A percentile compares a stretch with the other conserved stretches of the same genome.
These are phyloP conservation scores for Phocoena sinus DNA, from an alignment of 2,113 vertebrate genomes.

Conservation along the genomic window DNA sequence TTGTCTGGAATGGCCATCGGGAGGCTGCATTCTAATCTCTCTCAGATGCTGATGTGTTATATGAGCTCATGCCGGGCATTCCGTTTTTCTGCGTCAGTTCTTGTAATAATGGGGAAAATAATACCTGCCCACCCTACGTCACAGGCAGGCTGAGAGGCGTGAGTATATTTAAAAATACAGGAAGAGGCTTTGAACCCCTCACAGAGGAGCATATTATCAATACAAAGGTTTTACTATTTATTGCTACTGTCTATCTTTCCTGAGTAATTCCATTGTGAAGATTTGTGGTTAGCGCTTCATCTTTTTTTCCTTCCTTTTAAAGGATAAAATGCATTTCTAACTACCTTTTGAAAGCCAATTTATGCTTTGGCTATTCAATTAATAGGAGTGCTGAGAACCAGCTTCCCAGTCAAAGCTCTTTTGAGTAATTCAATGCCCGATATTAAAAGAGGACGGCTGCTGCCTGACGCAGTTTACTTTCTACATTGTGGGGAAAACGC, in stretches of 20 bases:
- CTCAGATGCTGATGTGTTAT: not conserved
- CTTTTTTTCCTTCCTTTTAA: conserved; percentile 38
- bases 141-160: not conserved
- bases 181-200: conserved; percentile 1
- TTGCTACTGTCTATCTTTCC: conserved; percentile 23
- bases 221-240: conserved; percentile 42
- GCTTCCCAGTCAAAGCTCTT: conserved; percentile 53
- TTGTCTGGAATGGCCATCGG: not conserved
- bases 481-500: not conserved
- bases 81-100: not conserved
- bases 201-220: not conserved
- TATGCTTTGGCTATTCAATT: conserved; percentile 68
- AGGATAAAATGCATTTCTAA: conserved; percentile 75
- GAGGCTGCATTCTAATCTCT: not conserved
- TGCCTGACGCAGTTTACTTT: not conserved
- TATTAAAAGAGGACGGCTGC: conserved; percentile 34
- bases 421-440: conserved; percentile 55
- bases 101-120: conserved; percentile 16
- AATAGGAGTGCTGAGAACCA: conserved; percentile 61
- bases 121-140: not conserved
- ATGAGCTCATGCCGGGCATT: not conserved
- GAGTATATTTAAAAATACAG: conserved; percentile 13
- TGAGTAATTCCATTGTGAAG: conserved; percentile 41
- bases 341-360: conserved; percentile 70
- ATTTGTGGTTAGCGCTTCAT: conserved; percentile 31